Conservation (phyloP, 2,113 vertebrate genomes). For the Morphnarchus princeps region DNA sequence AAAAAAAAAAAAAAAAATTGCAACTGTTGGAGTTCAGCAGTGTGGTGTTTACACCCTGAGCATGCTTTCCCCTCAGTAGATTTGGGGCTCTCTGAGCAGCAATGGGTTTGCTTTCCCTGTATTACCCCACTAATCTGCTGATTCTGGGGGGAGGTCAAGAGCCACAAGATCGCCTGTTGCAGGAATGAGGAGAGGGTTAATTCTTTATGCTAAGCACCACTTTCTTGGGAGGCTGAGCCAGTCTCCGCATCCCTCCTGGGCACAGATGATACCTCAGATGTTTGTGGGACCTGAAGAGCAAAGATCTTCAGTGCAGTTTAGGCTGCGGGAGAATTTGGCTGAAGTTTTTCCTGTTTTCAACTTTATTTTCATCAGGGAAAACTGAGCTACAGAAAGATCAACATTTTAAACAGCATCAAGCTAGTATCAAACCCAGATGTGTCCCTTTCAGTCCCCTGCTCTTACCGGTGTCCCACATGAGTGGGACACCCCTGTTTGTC, state of each 20-base stretch:
- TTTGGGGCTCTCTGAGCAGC: background rate
- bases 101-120: background rate
- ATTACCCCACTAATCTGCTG: background rate
- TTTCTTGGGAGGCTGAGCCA: background rate
- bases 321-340: background rate
- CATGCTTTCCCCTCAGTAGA: too few relatives aligned
- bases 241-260: background rate
- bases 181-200: background rate
- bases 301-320: background rate
- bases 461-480: background rate
- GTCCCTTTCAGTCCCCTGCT: background rate
- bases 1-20: too few relatives aligned
- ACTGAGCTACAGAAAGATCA: background rate
- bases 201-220: rapidly evolving
- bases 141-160: background rate
- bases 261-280: rapidly evolving
- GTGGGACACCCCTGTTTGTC: background rate
- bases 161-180: rapidly evolving
- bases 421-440: background rate
- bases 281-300: background rate
- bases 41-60: background rate
- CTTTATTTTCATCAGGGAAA: background rate
- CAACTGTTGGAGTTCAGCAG: background rate
- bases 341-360: background rate
- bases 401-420: background rate